Evolutionary conservation across 1,140 invertebrate genomes (phyloP).

Genomic region (Drosophila persimilis): DNA sequence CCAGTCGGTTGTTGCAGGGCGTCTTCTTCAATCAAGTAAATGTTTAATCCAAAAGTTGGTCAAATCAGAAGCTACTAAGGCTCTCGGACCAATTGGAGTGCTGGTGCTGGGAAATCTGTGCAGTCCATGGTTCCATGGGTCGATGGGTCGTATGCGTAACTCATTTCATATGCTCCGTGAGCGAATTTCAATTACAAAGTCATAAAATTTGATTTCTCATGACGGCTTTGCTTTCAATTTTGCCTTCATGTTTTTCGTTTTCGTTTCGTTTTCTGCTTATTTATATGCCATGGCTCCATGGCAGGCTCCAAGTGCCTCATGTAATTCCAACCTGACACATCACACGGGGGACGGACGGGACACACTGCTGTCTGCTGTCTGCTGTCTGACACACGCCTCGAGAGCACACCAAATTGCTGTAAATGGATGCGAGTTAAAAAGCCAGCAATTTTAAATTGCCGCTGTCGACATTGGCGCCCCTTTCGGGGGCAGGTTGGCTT

Average conservation of each 20-base stretch:
- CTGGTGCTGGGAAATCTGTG: conserved; percentile 10
- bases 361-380: background rate
- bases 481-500: conserved; percentile 16
- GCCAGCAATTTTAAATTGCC: conserved; percentile 80
- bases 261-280: conserved; percentile 41
- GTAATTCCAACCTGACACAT: conserved; percentile 81
- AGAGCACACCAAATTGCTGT: conserved; percentile 73
- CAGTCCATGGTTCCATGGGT: background rate
- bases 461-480: conserved; percentile 61
- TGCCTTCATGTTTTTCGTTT: conserved; percentile 1
- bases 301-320: conserved; percentile 59
- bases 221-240: conserved; percentile 63
- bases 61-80: no score
- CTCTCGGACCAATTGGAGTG: no score
- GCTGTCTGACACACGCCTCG: conserved; percentile 34
- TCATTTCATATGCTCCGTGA: conserved; percentile 51
- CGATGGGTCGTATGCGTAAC: conserved; percentile 18
- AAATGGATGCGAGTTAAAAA: conserved; percentile 81
- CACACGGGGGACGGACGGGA: conserved; percentile 49
- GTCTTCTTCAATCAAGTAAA: no score
- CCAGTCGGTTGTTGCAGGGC: no score
- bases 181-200: conserved; percentile 76
- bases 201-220: conserved; percentile 79
- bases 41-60: background rate
- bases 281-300: conserved; percentile 65